phyloP scores from a whole-genome alignment of 2,888 invertebrate genomes.

The Calameuta idolon region DNA sequence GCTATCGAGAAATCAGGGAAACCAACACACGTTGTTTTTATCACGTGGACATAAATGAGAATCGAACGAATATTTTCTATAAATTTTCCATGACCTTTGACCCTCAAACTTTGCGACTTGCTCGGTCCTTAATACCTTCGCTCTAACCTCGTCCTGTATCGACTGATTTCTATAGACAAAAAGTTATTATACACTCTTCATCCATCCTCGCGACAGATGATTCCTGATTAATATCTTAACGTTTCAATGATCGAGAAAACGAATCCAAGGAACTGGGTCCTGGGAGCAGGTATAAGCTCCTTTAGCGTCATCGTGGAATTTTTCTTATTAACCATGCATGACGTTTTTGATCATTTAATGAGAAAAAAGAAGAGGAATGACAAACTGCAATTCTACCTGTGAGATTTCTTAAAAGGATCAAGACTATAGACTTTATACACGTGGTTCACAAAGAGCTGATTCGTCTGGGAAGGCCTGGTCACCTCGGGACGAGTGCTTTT shows the following conservation, averaged over 20 bases:
- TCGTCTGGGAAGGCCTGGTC: neutral
- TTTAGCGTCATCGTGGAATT: neutral
- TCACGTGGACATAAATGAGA: neutral
- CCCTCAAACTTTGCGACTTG: neutral
- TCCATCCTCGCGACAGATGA: neutral
- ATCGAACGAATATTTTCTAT: neutral
- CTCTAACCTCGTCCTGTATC: neutral
- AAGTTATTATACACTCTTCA: neutral
- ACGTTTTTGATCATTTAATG: neutral
- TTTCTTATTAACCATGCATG: neutral
- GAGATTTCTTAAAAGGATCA: neutral
- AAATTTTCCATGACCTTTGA: neutral
- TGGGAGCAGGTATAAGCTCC: neutral
- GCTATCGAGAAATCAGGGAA: neutral
- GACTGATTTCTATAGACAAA: neutral
- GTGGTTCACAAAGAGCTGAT: neutral
- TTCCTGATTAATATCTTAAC: neutral
- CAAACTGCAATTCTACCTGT: neutral
- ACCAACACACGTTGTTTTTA: neutral
- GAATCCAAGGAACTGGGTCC: neutral
- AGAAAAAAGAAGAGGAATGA: neutral
- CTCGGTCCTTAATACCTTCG: neutral
- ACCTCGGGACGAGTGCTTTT: slow-evolving; percentile 11
- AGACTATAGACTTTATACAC: neutral
- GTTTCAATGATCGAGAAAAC: neutral